Evolutionary conservation across 53 echinoderm and acorn worm genomes (phyloP), one percentile per base, ranked within the genome.

Genomic region (Apostichopus leukothele): DNA sequence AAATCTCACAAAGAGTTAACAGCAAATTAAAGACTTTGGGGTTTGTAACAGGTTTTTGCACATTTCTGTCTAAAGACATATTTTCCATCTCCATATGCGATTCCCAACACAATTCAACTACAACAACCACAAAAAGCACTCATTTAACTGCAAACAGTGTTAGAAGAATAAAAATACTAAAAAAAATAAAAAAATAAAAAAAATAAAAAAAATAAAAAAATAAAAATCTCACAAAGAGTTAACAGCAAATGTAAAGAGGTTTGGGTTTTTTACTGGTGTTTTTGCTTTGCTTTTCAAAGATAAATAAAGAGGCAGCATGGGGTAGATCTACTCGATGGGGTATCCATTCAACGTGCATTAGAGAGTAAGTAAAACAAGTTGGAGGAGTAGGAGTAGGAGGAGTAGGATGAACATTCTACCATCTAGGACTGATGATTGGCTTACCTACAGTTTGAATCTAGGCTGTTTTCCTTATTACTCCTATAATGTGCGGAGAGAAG

Each of bases 381-480:
- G 39, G 39, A 39, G 39, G 39, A 39, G 39, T 39, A 61, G 61
- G 61, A 68, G 68, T 16, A 71, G 18, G 71, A n/a, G 6, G 19
- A 68, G 71, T 27, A 27, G 27, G 39, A 39, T 39, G 71, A n/a
- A 71, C 18, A n/a, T 71, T 71, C 14, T 71, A 18, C 71, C 71
- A 71, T 71, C 71, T 6, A 71, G 71, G 71, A 71, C 20, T 18
- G 16, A 71, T 16, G 71, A 71, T 71, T 22, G 55, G 57, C 81
- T 81, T 81, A 81, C 81, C 81, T 81, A 81, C 53, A 81, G 60
- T 81, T 81, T 59, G 81, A 81, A 81, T 81, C 81, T 81, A 81
- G n/a, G 22, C 59, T 59, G 54, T 81, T 81, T 54, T 81, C 81
- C 81, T 81, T 81, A 81, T 81, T 81, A 81, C 59, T 81, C 81